Evolutionary conservation across 2,888 invertebrate genomes (phyloP).

Genomic region (Scaptomyza tumidula): DNA sequence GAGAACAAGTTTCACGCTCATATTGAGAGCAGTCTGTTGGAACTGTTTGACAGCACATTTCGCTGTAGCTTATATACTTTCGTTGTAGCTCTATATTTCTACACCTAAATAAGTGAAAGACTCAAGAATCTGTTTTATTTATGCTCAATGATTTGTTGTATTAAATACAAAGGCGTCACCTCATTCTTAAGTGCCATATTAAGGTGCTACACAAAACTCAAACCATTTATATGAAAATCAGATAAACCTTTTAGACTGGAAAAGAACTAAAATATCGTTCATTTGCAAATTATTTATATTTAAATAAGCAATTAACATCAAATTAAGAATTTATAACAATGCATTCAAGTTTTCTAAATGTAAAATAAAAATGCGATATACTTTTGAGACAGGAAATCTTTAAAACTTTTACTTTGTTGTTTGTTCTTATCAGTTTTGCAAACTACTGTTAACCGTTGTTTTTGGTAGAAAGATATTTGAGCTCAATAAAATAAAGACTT

Average conservation of each 20-base stretch:
- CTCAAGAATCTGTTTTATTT: too few relatives aligned
- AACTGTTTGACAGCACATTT: slow-evolving; percentile 29
- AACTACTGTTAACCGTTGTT: neutral
- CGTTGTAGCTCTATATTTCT: too few relatives aligned
- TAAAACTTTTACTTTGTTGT: neutral
- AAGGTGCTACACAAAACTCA: neutral
- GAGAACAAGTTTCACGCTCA: slow-evolving; percentile 26
- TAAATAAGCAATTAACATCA: slow-evolving; percentile 16
- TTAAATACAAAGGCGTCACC: slow-evolving; percentile 1
- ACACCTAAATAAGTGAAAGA: neutral
- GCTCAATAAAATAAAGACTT: neutral
- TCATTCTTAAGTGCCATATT: neutral
- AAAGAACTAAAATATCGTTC: neutral
- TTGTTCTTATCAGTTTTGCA: neutral
- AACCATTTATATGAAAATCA: slow-evolving; percentile 25
- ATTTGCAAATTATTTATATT: neutral
- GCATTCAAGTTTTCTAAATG: neutral
- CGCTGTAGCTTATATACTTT: slow-evolving; percentile 30
- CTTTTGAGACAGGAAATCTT: neutral
- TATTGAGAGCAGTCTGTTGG: slow-evolving; percentile 17
- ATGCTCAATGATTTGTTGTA: neutral
- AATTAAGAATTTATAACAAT: neutral
- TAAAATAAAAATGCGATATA: neutral
- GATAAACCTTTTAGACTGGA: neutral
- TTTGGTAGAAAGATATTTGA: neutral